A percentile compares a stretch with the other conserved stretches of the same genome.
Evolutionary conservation across 2,797 vertebrate genomes (phyloP).

Genomic region (Octomys mimax): DNA sequence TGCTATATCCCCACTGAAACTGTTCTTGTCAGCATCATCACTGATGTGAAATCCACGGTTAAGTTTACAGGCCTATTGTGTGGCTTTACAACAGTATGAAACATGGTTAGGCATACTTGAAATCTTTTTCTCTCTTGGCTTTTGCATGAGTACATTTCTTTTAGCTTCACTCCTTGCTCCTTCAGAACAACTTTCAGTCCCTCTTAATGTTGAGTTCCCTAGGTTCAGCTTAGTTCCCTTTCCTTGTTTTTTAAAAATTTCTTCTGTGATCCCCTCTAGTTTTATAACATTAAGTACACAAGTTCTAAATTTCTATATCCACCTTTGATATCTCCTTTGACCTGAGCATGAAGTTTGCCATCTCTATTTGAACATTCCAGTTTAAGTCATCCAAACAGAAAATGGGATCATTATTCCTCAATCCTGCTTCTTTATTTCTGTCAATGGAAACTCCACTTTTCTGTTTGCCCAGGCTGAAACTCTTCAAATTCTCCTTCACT

Average conservation of each 20-base stretch:
- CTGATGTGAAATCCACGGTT: constrained; percentile 11
- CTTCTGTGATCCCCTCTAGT: background rate
- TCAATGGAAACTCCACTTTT: constrained; percentile 18
- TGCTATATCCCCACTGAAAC: background rate
- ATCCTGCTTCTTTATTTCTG: background rate
- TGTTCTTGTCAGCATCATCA: constrained; percentile 3
- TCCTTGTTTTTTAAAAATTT: background rate
- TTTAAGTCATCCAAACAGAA: background rate
- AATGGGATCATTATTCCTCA: background rate
- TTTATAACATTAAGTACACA: background rate
- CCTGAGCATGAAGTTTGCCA: background rate
- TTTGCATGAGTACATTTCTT: background rate
- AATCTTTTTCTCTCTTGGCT: background rate
- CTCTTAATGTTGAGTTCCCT: background rate
- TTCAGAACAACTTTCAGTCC: background rate
- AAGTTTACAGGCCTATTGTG: constrained; percentile 2
- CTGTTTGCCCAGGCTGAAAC: background rate
- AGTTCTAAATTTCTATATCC: background rate
- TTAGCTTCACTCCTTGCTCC: background rate
- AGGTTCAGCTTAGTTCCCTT: background rate
- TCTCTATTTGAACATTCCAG: constrained; percentile 10
- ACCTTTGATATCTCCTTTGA: background rate
- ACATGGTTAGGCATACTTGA: background rate
- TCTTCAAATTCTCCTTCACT: background rate
- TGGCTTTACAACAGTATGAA: background rate